Evolutionary conservation across 2,888 invertebrate species (phyloP), one percentile per base, ranked within the genome.

Genomic region (Harpalus rubripes): DNA sequence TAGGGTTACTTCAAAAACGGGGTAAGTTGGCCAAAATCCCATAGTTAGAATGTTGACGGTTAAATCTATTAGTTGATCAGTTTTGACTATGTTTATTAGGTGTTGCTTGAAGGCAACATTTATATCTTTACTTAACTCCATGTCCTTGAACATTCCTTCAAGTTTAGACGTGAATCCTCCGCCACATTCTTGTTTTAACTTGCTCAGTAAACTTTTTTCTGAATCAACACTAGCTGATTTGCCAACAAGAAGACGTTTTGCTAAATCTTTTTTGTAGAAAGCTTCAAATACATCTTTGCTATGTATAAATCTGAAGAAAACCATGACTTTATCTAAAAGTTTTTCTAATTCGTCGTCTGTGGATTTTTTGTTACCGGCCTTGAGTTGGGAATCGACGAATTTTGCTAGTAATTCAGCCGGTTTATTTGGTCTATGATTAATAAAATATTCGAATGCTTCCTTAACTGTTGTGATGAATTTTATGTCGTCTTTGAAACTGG

Each of bases 231-330:
- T 98, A 0, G 99, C 98, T 0, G 98, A 99, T 91, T 99, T 98
- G 0, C 98, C 98, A 0, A 99, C 96, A 7, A 99, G 92, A 86
- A 99, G 92, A 87, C 99, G 93, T 91, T 99, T 99, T 0, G 99
- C 98, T 87, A 99, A 92, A 91, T 99, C 98, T 92, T 98, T 98
- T 91, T 99, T 99, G 91, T 99, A 99, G 92, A 99, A 99, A 0
- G 99, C 99, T 91, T 99, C 99, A 91, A 99, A 99, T 0, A 99
- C 98, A 91, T 99, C 99, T 91, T 99, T 99, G 56, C 98, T 99
- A 90, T 99, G 98, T 88, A 99, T 98, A 90, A 99, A 99, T 86
- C 99, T 94, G 92, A 99, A 99, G 61, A 99, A 92, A 15, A 99
- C 98, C 97, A 99, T 99, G 68, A 99, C 98, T 91, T 98, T 98